Percentiles rank a stretch among this genome's conserved stretches.
These are phyloP conservation scores for Callimico goeldii DNA, from an alignment of 2,797 vertebrate genomes.

Conservation along the genomic window DNA sequence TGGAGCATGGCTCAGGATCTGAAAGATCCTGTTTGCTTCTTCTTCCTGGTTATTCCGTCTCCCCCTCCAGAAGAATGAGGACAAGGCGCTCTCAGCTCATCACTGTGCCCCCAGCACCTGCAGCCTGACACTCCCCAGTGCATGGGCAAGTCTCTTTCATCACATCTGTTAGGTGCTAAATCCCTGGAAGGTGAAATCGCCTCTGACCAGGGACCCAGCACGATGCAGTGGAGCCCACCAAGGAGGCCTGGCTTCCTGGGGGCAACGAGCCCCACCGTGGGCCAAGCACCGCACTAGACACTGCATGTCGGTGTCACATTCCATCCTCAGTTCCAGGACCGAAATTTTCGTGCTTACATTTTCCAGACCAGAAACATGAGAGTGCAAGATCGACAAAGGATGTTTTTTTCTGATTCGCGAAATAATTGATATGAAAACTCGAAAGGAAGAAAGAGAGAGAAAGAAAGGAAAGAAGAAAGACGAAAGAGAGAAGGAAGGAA, in stretches of 20 bases:
- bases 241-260: accelerated
- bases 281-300: accelerated
- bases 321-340: background rate
- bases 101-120: background rate
- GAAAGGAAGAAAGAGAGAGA: background rate
- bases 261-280: background rate
- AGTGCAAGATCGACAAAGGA: background rate
- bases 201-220: background rate
- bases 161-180: background rate
- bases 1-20: accelerated
- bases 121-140: background rate
- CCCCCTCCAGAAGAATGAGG: background rate
- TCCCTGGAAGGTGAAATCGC: background rate
- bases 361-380: background rate
- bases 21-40: background rate
- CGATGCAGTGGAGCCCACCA: background rate
- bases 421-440: background rate
- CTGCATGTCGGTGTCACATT: accelerated
- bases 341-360: background rate
- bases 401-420: background rate
- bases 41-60: too few species aligned
- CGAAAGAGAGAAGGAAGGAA: too few species aligned
- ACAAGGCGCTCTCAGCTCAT: too few species aligned
- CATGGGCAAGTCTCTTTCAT: background rate
- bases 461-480: too few species aligned